Conservation (phyloP, 2,113 vertebrate genomes). For the Siniperca chuatsi region DNA sequence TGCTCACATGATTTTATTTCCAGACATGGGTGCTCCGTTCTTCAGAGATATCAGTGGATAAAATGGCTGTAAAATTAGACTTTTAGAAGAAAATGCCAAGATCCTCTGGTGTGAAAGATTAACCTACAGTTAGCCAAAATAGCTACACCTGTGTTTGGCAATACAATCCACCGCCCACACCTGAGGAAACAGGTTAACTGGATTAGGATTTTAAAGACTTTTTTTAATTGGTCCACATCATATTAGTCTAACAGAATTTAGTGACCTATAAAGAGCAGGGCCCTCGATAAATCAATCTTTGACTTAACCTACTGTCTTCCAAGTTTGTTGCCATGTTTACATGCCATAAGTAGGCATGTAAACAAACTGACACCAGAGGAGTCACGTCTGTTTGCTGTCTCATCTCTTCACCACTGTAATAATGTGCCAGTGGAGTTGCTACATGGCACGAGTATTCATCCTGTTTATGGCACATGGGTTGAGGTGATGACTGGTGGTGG, state of each 20-base stretch:
- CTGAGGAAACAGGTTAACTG: not conserved
- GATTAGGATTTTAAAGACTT: not conserved
- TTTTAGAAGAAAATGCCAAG: not conserved
- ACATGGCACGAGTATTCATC: not conserved
- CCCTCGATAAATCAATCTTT: not conserved
- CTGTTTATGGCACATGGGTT: conserved; percentile 25
- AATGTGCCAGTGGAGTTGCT: conserved; percentile 20
- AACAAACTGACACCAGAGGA: conserved; percentile 2
- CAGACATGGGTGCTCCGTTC: not conserved
- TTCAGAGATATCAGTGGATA: not conserved
- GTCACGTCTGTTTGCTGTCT: not conserved
- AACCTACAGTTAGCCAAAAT: not conserved
- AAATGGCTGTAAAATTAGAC: not conserved
- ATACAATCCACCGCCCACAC: not conserved
- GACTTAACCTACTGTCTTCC: conserved; percentile 12
- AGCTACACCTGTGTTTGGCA: conserved; percentile 11
- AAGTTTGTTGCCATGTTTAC: conserved; percentile 28
- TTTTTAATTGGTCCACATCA: not conserved
- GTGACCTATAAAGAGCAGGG: not conserved
- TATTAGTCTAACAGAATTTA: not conserved
- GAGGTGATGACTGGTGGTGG: not conserved
- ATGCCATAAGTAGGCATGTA: not conserved
- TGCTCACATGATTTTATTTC: not conserved
- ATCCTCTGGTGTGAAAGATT: not conserved
- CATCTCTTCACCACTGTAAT: not conserved